phyloP scores from a whole-genome alignment of 2,888 invertebrate species.

The Lottia scabra region DNA sequence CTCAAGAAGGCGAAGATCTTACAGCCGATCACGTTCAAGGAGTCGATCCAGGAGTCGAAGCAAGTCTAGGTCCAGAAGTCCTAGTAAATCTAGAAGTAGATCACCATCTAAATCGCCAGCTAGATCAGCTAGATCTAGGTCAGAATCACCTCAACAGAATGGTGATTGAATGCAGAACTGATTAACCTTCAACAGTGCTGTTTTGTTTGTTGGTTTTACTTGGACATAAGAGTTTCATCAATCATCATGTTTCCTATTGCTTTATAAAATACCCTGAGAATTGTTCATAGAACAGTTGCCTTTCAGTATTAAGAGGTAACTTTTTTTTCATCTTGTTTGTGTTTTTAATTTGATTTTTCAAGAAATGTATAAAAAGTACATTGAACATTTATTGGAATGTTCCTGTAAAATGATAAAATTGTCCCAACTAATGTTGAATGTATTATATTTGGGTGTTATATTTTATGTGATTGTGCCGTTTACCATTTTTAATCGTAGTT shows the following conservation, averaged over 20 bases:
- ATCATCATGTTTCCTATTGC: conserved; percentile 14
- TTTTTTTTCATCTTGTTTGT: no score
- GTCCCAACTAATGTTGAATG: no score
- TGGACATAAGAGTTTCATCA: conserved; percentile 5
- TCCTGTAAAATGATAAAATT: no score
- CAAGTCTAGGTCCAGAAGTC: conserved; percentile 38
- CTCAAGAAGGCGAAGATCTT: conserved; percentile 32
- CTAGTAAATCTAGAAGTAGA: conserved; percentile 38
- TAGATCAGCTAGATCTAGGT: conserved; percentile 36
- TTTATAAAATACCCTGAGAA: conserved; percentile 7
- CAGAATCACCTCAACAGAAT: conserved; percentile 18
- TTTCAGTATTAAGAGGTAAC: conserved; percentile 6
- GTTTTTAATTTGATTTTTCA: no score
- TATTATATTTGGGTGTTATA: no score
- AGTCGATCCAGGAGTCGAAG: conserved; percentile 36
- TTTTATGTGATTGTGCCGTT: background rate
- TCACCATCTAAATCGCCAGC: conserved; percentile 35
- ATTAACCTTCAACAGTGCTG: background rate
- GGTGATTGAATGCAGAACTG: background rate
- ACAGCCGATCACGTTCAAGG: conserved; percentile 33
- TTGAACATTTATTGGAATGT: no score
- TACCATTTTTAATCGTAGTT: background rate
- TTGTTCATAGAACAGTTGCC: background rate
- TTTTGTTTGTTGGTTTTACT: conserved; percentile 9
- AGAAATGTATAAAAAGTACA: no score